Evolutionary conservation across 2,888 invertebrate genomes (phyloP).

Genomic region (Pristionchus arcanus): DNA sequence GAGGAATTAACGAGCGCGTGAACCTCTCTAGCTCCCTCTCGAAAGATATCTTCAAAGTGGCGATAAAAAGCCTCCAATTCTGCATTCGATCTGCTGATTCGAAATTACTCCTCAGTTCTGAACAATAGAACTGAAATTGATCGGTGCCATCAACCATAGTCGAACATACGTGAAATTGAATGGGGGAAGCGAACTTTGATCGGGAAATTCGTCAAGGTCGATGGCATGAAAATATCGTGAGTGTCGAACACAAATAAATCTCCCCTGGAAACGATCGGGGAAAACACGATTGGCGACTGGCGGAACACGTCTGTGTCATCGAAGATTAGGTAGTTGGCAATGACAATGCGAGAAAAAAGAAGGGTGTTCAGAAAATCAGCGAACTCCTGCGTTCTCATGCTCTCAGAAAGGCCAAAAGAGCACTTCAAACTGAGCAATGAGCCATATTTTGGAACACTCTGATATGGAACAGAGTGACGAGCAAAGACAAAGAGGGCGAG

Average conservation of each 20-base stretch:
- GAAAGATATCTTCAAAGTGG: constrained; percentile 24
- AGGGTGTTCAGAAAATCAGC: too few species aligned
- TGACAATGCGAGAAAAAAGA: background rate
- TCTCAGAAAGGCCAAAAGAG: background rate
- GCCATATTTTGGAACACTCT: background rate
- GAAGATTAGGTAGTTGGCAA: background rate
- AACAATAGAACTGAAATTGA: background rate
- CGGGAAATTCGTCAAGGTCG: background rate
- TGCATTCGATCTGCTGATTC: background rate
- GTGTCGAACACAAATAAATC: background rate
- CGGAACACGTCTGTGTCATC: background rate
- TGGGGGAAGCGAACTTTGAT: background rate
- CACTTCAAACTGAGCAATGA: background rate
- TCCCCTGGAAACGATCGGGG: background rate
- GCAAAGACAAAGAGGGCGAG: background rate
- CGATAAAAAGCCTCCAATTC: background rate
- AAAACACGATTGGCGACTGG: background rate
- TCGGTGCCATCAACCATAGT: background rate
- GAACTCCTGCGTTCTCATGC: too few species aligned
- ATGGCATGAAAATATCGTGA: background rate
- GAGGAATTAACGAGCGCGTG: constrained; percentile 1
- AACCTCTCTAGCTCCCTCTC: background rate
- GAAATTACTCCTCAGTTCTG: background rate
- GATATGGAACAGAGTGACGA: background rate
- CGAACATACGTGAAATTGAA: too few species aligned